Base-by-base conservation (phyloP, 2,888 invertebrate species). In the Ormyrus rosae region DNA sequence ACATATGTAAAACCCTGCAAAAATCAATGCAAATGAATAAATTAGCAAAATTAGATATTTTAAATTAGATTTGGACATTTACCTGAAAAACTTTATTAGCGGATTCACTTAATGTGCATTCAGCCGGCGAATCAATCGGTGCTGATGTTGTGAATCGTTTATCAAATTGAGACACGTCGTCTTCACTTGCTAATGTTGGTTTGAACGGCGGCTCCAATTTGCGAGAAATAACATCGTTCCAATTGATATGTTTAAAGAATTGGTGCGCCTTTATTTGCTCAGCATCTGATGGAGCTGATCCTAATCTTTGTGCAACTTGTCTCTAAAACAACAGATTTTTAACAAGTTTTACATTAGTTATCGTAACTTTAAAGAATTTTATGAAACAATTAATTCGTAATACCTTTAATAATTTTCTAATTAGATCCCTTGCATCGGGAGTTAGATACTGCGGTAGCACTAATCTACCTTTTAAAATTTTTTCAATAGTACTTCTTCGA, bases 151-250 rank as follows among this genome's bases (percentile, higher is more conserved):
- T 99, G 92, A 99, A 99, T 92, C 97, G 97, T 82, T 96, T 97
- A 91, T 99, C 99, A 91, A 99, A 99, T 90, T 99, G 98, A 76
- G 98, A 98, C 11, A 98, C 98, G 91, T 99, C 99, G 89, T 99
- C 99, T 90, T 98, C 98, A 90, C 93, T 92, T 91, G 97, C 95
- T 92, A 99, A 92, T 87, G 95, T 94, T 76, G 99, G 99, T 92
- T 96, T 98, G 89, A 98, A 98, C 51, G 99, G 99, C 64, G 99
- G 98, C 88, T 98, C 97, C 80, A 97, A 92, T 91, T 96, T 95
- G 87, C 97, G 94, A 45, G 94, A 94, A 83, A 97, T 93, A 2
- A 99, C 97, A 86, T 98, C 98, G 83, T 95, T 95, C 99, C 99
- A 99, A 90, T 96, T 95, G 82, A 98, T 96, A 90, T 96, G 95